Evolutionary conservation across 2,888 invertebrate species (phyloP), one percentile per base, ranked within the genome.

Genomic region (Homarus gammarus): DNA sequence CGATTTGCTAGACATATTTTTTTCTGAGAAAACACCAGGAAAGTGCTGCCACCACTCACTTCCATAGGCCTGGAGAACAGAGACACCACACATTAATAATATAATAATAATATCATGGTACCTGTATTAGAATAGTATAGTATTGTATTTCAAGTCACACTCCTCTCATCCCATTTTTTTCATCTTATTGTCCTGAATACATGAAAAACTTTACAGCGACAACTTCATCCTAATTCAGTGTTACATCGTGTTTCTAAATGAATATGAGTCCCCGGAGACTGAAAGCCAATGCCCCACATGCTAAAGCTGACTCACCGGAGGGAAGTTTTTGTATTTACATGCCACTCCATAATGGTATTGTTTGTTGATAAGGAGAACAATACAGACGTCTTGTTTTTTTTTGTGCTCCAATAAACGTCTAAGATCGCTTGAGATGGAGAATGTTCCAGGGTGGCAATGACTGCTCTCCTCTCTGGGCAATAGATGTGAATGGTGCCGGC

Each of bases 401-500:
- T n/a, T 18, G 31, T 10, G 6, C 31, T 31, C 88, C 88, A 89
- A 3, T 78, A 78, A 33, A 89, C 15, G 38, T 89, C 88, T 40
- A 78, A 33, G 27, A 89, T 40, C 10, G 88, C 72, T 31, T 89
- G 83, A n/a, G 83, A 70, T 49, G 84, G 40, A n/a, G 84, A 64
- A 61, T 89, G 88, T 5, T 75, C 40, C 15, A 89, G 51, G n/a
- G 83, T 84, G 44, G 84, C 78, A 68, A 83, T 44, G 15, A 89
- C 38, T 40, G 77, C 83, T 40, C 44, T 72, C 36, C 84, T 78
- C 77, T 89, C 88, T 0, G 84, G 78, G 49, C 88, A 70, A 40
- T 89, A 89, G 31, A 89, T 27, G 36, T 78, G n/a, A 33, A 89
- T 49, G 38, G 33, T 84, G 22, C 88, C 88, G n/a, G 72, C 78